Evolutionary conservation across 1,140 invertebrate genomes (phyloP).

Genomic region (Eurosta solidaginis): DNA sequence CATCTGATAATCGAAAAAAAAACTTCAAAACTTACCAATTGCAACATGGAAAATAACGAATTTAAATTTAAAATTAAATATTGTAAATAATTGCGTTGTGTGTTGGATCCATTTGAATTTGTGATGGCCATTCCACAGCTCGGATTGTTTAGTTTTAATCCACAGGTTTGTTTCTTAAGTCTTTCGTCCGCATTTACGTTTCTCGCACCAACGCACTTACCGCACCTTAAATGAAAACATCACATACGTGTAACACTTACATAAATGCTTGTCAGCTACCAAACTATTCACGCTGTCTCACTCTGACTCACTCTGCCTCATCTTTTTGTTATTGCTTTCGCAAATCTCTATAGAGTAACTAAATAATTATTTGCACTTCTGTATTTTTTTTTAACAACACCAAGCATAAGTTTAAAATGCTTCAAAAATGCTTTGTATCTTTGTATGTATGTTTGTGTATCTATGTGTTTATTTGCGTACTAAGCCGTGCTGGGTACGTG

Average conservation of each 20-base stretch:
- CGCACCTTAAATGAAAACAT: constrained; percentile 30
- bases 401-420: no score
- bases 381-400: no score
- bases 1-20: no score
- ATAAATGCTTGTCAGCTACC: no score
- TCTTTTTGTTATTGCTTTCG: constrained; percentile 8
- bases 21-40: no score
- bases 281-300: not conserved
- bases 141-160: constrained; percentile 60
- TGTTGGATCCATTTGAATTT: not conserved
- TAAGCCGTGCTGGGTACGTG: not conserved
- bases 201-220: constrained; percentile 4
- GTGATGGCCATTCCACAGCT: constrained; percentile 40
- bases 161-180: constrained; percentile 59
- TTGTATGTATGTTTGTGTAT: not conserved
- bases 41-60: no score
- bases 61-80: no score
- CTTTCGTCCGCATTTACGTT: constrained; percentile 45
- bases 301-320: not conserved
- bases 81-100: no score
- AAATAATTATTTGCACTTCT: not conserved
- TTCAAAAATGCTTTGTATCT: no score
- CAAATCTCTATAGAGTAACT: not conserved
- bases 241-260: constrained; percentile 2
- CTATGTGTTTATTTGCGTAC: not conserved